Evolutionary conservation across 2,888 invertebrate genomes (phyloP).

Genomic region (Drosophila diplacantha): DNA sequence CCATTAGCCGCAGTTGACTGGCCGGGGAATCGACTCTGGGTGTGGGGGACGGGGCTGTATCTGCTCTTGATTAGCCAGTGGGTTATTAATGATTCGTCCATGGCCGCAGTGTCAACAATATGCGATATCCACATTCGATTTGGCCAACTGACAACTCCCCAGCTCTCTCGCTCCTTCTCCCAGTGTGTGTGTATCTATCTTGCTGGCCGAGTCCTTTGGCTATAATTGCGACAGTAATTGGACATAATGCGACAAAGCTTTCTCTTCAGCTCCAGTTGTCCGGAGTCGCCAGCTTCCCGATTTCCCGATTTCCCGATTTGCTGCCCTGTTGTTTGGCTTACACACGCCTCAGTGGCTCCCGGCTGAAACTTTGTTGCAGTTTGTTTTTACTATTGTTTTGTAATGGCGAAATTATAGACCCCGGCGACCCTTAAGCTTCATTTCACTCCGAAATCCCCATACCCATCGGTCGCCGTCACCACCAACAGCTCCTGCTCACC

Average conservation of each 20-base stretch:
- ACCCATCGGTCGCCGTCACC: neutral
- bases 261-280: conserved; percentile 19
- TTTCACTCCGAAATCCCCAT: conserved; percentile 36
- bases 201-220: conserved; percentile 44
- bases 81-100: conserved; percentile 56
- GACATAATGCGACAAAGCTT: conserved; percentile 75
- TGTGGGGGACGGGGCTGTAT: neutral
- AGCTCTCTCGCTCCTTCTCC: neutral
- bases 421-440: conserved; percentile 62
- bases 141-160: conserved; percentile 69
- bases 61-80: conserved; percentile 42
- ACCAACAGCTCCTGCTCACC: neutral
- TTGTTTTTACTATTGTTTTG: conserved; percentile 70
- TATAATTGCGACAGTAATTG: conserved; percentile 78
- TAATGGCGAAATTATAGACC: conserved; percentile 74
- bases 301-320: conserved; percentile 2
- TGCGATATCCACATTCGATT: conserved; percentile 32
- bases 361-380: conserved; percentile 63
- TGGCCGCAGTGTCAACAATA: conserved; percentile 53
- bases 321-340: conserved; percentile 40
- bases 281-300: conserved; percentile 11
- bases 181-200: neutral
- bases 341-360: conserved; percentile 46
- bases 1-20: conserved; percentile 56
- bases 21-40: conserved; percentile 6